Base-by-base conservation (phyloP, 2,888 invertebrate genomes). In the Sisyra nigra region DNA sequence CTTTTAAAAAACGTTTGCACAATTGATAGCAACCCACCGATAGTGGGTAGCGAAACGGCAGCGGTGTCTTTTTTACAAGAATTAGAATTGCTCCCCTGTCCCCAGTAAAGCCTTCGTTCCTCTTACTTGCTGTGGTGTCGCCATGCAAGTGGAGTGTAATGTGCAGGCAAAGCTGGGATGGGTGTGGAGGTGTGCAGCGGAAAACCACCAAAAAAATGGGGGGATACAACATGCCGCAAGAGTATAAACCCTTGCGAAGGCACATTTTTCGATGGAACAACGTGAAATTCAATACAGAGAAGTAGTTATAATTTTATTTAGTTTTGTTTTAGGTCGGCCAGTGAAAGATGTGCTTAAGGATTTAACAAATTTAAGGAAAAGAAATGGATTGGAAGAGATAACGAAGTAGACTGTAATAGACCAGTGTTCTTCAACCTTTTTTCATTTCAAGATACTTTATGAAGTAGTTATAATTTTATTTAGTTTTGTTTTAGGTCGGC, bases 21-120 rank as follows among this genome's bases (percentile, higher is more conserved):
- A 7, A 5, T 24, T 24, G 24, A 24, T 5, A 5, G 5, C 7
- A 5, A 24, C 24, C 24, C 3, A 5, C 5, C 5, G 11, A 8
- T 39, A 39, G 19, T 39, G 6, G 10, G 24, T 24, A 39, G 7
- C 3, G 29, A 39, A n/a, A 19, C 17, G n/a, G 6, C 5, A 39
- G 24, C 39, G 5, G 8, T 39, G 17, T 6, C 7, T 4, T 39
- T 39, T 13, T 14, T 39, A 8, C 19, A 39, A 39, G 24, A 39
- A 39, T 18, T 39, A 11, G 39, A 6, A 18, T 39, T 39, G 10
- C 9, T 39, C 19, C 39, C n/a, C n/a, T n/a, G n/a, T n/a, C n/a
- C n/a, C 39, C 4, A 18, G 19, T n/a, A 17, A 19, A 11, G 5
- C 4, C n/a, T 15, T 19, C 6, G 19, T 19, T 8, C 39, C 39